Base-by-base conservation (phyloP, 2,888 invertebrate genomes). In the Drosophila aldrichi region DNA sequence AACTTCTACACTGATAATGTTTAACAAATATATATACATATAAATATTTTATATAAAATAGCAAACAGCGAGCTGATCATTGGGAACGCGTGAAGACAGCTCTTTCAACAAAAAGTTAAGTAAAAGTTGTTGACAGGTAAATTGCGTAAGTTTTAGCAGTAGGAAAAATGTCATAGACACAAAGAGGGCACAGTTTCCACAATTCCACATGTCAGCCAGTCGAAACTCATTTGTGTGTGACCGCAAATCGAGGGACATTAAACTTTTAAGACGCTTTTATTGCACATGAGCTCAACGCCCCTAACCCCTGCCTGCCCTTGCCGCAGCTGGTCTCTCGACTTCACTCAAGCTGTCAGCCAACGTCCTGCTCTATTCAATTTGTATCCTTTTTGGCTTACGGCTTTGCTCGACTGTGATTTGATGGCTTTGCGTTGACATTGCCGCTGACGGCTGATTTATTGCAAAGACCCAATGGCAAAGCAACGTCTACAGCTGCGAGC, bases 261-360 rank as follows among this genome's bases (percentile, higher is more conserved):
- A 84, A 86, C 85, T 86, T 89, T 86, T 80, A 89, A 89, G 88
- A 84, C 74, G 80, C 88, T 89, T 86, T 84, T 89, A 86, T 81
- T 89, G 80, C 89, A 80, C 74, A 74, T 71, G 56, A 68, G 56
- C 70, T 65, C 38, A 54, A 68, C 66, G 55, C 61, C 46, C 20
- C 20, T 10, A 46, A 56, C 64, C 52, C 46, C 64, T 55, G 36
- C 60, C 63, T n/a, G n/a, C n/a, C n/a, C n/a, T n/a, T n/a, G n/a
- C n/a, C n/a, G n/a, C n/a, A n/a, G n/a, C n/a, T n/a, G 49, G 36
- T 32, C 38, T 52, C 70, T 55, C 60, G 66, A 62, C 46, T 29
- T 34, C 58, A 68, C 58, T 55, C 41, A 48, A 72, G 55, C 29
- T 64, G 64, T 43, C 74, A 40, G n/a, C 16, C 25, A 36, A 32